A percentile compares a stretch with the other conserved stretches of the same genome.
These are phyloP conservation scores for Eulemur mongoz DNA, from an alignment of 2,797 vertebrate genomes.

Conservation along the genomic window DNA sequence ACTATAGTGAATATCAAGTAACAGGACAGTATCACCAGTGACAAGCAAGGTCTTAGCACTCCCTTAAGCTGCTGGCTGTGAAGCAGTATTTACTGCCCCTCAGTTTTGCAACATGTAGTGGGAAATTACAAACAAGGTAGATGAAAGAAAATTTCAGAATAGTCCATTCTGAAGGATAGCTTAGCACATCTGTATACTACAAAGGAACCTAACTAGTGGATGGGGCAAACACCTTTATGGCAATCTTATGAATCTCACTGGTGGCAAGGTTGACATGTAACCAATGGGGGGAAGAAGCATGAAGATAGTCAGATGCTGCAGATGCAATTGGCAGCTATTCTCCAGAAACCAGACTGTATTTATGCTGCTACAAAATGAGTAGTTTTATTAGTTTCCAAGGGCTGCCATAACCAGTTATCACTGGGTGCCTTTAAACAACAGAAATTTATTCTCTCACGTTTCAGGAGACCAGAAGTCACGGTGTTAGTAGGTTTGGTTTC, in stretches of 20 bases:
- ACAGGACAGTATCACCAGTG: not conserved
- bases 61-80: not conserved
- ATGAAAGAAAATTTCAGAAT: constrained; percentile 16
- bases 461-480: not conserved
- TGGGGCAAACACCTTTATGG: not conserved
- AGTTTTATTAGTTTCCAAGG: not conserved
- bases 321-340: not conserved
- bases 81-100: constrained; percentile 21
- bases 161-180: not conserved
- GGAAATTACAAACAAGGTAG: constrained; percentile 23
- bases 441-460: not conserved
- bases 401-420: not conserved
- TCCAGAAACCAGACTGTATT: not conserved
- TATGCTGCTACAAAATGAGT: not conserved
- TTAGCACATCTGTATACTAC: not conserved
- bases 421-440: not conserved
- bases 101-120: not conserved
- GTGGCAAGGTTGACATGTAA: not conserved
- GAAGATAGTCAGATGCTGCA: not conserved
- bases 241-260: not conserved
- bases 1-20: constrained; percentile 25
- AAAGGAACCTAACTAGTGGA: not conserved
- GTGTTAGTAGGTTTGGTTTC: not conserved
- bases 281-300: not conserved
- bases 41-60: not conserved